Conservation (phyloP, 2,888 invertebrate genomes). For the Diloba caeruleocephala region DNA sequence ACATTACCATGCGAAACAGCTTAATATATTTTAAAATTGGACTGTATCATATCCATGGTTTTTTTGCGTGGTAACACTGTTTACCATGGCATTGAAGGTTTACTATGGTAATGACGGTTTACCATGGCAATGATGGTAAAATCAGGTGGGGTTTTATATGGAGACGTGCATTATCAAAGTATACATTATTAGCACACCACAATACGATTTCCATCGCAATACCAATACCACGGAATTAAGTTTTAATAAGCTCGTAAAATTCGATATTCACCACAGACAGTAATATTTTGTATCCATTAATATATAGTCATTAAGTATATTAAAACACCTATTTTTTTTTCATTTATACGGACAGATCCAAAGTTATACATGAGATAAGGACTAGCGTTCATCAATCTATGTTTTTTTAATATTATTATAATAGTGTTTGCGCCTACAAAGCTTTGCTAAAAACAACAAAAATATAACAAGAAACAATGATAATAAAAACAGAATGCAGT, state of each 20-base stretch:
- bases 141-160: constrained; percentile 27
- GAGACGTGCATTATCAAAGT: constrained; percentile 77
- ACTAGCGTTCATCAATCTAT: constrained; percentile 79
- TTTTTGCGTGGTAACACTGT: constrained; percentile 5
- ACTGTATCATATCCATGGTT: constrained; percentile 30
- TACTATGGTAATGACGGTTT: constrained; percentile 14
- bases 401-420: constrained; percentile 62
- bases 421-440: constrained; percentile 74
- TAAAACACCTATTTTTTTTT: constrained; percentile 70
- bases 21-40: constrained; percentile 39
- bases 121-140: constrained; percentile 24
- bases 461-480: constrained; percentile 80
- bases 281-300: constrained; percentile 76
- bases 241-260: constrained; percentile 88
- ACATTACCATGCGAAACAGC: constrained; percentile 28
- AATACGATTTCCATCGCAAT: constrained; percentile 62
- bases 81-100: not conserved
- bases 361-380: constrained; percentile 79
- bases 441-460: constrained; percentile 76
- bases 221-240: constrained; percentile 80
- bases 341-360: constrained; percentile 83
- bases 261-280: constrained; percentile 88
- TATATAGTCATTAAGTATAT: constrained; percentile 73
- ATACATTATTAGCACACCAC: constrained; percentile 66
- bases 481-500: constrained; percentile 74